These are phyloP conservation scores for Pleuronectes platessa DNA, from an alignment of 2,113 vertebrate species.

Conservation along the genomic window DNA sequence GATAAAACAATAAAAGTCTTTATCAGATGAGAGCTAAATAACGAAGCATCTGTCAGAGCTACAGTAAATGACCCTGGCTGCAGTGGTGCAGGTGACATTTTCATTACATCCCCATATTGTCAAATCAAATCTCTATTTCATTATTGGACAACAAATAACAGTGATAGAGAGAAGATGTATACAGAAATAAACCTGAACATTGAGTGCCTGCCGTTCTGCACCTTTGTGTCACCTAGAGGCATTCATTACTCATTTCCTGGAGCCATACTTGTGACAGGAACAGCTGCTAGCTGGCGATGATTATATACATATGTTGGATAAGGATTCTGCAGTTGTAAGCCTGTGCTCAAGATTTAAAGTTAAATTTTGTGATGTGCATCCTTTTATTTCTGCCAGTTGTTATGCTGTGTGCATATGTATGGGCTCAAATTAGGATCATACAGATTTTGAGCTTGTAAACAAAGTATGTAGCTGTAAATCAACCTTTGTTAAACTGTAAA, in stretches of 20 bases:
- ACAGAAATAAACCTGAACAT: neutral
- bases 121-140: neutral
- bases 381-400: neutral
- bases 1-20: too few species aligned
- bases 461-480: neutral
- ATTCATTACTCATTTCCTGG: conserved; percentile 3
- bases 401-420: neutral
- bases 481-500: neutral
- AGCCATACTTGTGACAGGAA: neutral
- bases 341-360: neutral
- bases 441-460: neutral
- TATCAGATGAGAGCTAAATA: too few species aligned
- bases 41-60: too few species aligned
- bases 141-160: neutral
- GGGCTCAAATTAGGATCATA: neutral
- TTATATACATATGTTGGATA: neutral
- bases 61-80: neutral
- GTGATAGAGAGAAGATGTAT: neutral
- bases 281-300: conserved; percentile 1
- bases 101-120: neutral
- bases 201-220: neutral
- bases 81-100: neutral
- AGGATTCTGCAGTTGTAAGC: neutral
- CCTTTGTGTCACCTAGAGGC: neutral
- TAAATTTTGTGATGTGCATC: neutral